phyloP scores from a whole-genome alignment of 2,797 vertebrate genomes.

The Hippocampus kuda region DNA sequence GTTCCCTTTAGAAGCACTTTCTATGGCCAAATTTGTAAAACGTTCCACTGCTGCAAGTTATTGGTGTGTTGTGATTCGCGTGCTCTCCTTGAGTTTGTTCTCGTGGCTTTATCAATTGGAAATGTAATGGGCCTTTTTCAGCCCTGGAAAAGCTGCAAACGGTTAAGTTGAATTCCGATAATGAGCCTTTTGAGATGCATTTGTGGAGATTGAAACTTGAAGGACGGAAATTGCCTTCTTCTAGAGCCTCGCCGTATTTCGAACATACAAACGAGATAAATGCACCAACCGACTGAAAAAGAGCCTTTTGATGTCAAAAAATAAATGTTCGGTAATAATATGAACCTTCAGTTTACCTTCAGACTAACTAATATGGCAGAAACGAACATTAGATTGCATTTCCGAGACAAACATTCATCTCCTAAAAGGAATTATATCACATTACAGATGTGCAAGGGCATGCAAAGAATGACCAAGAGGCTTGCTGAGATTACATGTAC shows the following conservation, averaged over 20 bases:
- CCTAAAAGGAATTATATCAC: slow-evolving; percentile 10
- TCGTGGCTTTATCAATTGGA: not conserved
- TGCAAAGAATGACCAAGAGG: not conserved
- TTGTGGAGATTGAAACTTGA: not conserved
- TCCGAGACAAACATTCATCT: not conserved
- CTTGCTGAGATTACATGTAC: slow-evolving; percentile 1
- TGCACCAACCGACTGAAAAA: not conserved
- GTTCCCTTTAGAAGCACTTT: too few species aligned
- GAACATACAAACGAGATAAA: not conserved
- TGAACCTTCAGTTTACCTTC: slow-evolving; percentile 5
- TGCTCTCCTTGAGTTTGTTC: not conserved
- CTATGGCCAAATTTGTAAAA: not conserved
- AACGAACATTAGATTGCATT: not conserved
- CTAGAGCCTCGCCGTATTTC: not conserved
- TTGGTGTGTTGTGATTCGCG: not conserved
- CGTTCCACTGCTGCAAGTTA: not conserved
- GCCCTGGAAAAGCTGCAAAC: not conserved
- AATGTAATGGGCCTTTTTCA: not conserved
- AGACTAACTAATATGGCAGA: not conserved
- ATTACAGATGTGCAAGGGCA: slow-evolving; percentile 1
- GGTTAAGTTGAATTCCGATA: not conserved
- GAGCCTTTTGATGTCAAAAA: not conserved
- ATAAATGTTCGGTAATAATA: not conserved
- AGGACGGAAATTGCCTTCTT: not conserved
- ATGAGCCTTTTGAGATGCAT: not conserved